A percentile compares a stretch with the other conserved stretches of the same genome.
Evolutionary conservation across 2,113 vertebrate species (phyloP).

Genomic region (Ranitomeya variabilis): DNA sequence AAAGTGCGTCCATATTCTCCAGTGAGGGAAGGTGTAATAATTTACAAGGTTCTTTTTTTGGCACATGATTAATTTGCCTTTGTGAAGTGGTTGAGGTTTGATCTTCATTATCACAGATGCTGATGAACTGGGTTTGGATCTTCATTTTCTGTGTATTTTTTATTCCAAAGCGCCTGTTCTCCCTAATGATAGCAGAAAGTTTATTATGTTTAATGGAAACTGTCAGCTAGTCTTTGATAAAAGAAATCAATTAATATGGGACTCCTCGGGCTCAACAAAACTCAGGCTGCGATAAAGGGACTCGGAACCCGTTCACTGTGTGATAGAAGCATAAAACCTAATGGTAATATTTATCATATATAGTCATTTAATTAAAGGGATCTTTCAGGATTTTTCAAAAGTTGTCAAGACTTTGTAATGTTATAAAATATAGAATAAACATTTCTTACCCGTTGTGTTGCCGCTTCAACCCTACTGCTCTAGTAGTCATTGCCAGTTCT

Average conservation of each 20-base stretch:
- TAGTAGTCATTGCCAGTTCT: too few species aligned
- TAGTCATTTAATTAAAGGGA: neutral
- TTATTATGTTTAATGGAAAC: slow-evolving; percentile 18
- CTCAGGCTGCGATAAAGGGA: neutral
- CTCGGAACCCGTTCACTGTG: neutral
- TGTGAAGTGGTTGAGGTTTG: slow-evolving; percentile 28
- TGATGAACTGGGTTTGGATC: neutral
- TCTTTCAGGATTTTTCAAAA: too few species aligned
- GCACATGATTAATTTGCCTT: slow-evolving; percentile 36
- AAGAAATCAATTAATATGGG: neutral
- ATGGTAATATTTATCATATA: neutral
- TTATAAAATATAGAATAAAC: too few species aligned
- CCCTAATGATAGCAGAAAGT: slow-evolving; percentile 12
- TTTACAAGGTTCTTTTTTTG: neutral
- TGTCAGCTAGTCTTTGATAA: neutral
- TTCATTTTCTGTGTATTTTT: neutral
- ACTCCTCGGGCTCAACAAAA: neutral
- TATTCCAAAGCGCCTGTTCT: neutral
- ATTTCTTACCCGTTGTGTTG: too few species aligned
- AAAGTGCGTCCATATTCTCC: neutral
- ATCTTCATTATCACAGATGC: slow-evolving; percentile 31
- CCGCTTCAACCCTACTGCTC: too few species aligned
- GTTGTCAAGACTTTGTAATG: too few species aligned
- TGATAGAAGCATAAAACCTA: neutral
- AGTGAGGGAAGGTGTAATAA: neutral